Base-by-base conservation (phyloP, 2,888 invertebrate species). In the Syritta pipiens region DNA sequence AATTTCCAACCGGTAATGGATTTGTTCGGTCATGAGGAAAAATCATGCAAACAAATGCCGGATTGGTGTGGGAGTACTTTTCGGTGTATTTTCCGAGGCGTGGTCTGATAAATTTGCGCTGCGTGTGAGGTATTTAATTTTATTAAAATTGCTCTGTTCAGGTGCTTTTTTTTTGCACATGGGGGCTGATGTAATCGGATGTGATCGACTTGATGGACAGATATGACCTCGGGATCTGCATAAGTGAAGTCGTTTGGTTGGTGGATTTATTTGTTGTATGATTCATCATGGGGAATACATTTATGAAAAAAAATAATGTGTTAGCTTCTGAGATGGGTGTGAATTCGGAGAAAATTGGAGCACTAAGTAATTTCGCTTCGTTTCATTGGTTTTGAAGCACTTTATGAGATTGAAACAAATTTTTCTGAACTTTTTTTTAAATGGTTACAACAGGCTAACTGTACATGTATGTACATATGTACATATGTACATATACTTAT, bases 1-100 rank as follows among this genome's bases (percentile, higher is more conserved):
- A n/a, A n/a, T n/a, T n/a, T n/a, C n/a, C 4, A 9, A 12, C 24
- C 26, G 22, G 6, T 14, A 22, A 35, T 35, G 35, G 14, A 35
- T 53, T 14, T 35, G 35, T 24, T 22, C 5, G 3, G 4, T 10
- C 7, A 20, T 20, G 53, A 24, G 24, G 7, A 28, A 3, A 30
- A 17, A 24, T 37, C 12, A 5, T 2, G 3, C 7, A 37, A 22
- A 24, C 4, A 22, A 24, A 40, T 6, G 7, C n/a, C n/a, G 2
- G 2, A 40, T 51, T 51, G 20, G 20, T 22, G 2, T 7, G 5
- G 12, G 4, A 32, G 14, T 12, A 51, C n/a, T n/a, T n/a, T n/a
- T n/a, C n/a, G n/a, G n/a, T n/a, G n/a, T n/a, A n/a, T 22, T 9
- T 51, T 32, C n/a, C n/a, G 22, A 49, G 51, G 51, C 51, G 51